Percentiles rank a stretch among this genome's conserved stretches.
Evolutionary conservation across 2,888 invertebrate genomes (phyloP).

Genomic region (Polyommatus icarus): DNA sequence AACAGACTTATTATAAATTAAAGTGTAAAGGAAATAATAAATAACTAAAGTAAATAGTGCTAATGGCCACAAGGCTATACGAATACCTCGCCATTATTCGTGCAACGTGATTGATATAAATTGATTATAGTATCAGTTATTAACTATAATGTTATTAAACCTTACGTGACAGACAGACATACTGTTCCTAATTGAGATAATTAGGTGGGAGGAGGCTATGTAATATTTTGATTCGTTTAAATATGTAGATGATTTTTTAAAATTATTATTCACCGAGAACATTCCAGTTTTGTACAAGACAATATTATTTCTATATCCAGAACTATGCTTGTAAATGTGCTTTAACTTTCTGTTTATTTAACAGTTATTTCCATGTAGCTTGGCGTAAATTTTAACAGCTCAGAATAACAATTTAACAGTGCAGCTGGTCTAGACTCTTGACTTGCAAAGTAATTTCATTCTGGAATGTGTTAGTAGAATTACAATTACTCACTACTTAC

Average conservation of each 20-base stretch:
- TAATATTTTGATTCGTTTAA: no score
- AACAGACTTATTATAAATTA: neutral
- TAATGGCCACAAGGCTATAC: neutral
- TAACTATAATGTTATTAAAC: no score
- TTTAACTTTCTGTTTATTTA: neutral
- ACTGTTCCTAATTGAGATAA: neutral
- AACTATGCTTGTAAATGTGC: neutral
- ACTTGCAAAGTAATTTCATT: constrained; percentile 1
- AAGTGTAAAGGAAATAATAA: constrained; percentile 10
- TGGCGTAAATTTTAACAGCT: neutral
- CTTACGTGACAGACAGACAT: neutral
- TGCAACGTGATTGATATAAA: neutral
- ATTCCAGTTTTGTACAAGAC: neutral
- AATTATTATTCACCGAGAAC: no score
- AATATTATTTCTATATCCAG: no score
- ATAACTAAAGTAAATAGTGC: constrained; percentile 6
- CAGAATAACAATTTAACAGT: neutral
- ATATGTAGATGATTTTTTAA: no score
- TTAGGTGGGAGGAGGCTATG: neutral
- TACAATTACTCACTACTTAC: constrained; percentile 23
- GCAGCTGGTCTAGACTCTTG: neutral
- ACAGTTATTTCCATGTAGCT: neutral
- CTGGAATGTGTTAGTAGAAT: constrained; percentile 23
- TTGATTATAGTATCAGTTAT: neutral
- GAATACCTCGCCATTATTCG: neutral